A percentile compares a stretch with the other conserved stretches of the same genome.
These are phyloP conservation scores for Melanotaenia maccullochi DNA, from an alignment of 2,797 vertebrate genomes.

Conservation along the genomic window DNA sequence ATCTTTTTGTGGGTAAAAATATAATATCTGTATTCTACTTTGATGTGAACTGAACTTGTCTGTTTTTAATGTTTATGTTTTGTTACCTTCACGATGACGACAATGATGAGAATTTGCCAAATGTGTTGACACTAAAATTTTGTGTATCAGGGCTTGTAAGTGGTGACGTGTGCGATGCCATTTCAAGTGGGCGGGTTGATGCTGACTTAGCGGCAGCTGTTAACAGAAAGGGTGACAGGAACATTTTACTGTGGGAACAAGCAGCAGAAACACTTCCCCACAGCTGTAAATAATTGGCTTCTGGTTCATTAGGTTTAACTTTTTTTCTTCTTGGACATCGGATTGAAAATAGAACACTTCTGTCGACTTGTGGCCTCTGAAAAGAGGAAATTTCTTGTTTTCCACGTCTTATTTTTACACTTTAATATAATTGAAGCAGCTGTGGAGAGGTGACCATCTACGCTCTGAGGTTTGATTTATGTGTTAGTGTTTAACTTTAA, in stretches of 20 bases:
- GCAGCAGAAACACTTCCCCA: conserved; percentile 12
- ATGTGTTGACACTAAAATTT: conserved; percentile 70
- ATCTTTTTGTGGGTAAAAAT: conserved; percentile 74
- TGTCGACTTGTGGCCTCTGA: background rate
- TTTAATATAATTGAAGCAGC: conserved; percentile 31
- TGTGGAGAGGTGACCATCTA: conserved; percentile 9
- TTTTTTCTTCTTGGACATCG: background rate
- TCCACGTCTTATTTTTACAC: conserved; percentile 6
- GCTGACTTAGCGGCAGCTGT: conserved; percentile 37
- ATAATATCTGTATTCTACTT: conserved; percentile 78
- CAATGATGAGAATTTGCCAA: conserved; percentile 70
- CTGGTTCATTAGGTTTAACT: conserved; percentile 22
- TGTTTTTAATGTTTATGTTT: conserved; percentile 76
- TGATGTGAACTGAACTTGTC: conserved; percentile 79
- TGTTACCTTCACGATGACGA: conserved; percentile 69
- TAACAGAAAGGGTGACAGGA: background rate
- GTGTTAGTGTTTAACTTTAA: conserved; percentile 12
- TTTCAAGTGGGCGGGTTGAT: conserved; percentile 23
- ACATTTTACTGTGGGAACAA: conserved; percentile 23
- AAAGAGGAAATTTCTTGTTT: conserved; percentile 13
- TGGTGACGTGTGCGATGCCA: conserved; percentile 52
- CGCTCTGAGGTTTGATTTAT: conserved; percentile 4
- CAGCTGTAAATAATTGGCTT: conserved; percentile 10
- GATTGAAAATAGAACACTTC: background rate
- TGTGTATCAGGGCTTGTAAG: conserved; percentile 56